phyloP scores from a whole-genome alignment of 1,140 invertebrate genomes.

The Drosophila triauraria region DNA sequence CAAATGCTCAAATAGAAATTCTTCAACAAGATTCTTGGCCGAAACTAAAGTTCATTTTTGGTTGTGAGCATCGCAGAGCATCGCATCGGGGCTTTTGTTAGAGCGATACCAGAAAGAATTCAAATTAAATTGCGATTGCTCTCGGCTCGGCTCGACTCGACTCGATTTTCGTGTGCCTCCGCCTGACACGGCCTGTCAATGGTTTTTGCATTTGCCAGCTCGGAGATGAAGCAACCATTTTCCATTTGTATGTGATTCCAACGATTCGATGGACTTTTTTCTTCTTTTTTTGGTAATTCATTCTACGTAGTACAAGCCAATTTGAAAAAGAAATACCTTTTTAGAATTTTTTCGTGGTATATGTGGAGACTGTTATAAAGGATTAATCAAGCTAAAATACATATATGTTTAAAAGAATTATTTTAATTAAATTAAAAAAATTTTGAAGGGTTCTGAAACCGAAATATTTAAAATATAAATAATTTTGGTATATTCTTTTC shows the following conservation, averaged over 20 bases:
- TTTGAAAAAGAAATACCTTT: too few species aligned
- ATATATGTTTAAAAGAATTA: too few species aligned
- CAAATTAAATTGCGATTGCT: conserved; percentile 73
- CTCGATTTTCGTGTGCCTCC: conserved; percentile 41
- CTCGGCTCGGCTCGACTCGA: conserved; percentile 33
- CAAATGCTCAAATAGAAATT: conserved; percentile 84
- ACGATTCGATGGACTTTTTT: neutral
- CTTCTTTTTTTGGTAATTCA: neutral
- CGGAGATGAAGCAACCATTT: neutral
- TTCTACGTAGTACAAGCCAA: neutral
- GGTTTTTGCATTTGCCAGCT: conserved; percentile 11
- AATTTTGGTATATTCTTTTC: too few species aligned
- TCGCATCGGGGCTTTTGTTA: conserved; percentile 41
- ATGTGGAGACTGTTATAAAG: too few species aligned
- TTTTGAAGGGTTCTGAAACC: too few species aligned
- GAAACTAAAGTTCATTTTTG: conserved; percentile 69
- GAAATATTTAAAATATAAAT: too few species aligned
- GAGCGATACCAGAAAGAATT: conserved; percentile 68
- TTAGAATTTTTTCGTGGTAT: too few species aligned
- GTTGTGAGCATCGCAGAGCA: conserved; percentile 15
- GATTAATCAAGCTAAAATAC: too few species aligned
- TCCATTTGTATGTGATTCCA: conserved; percentile 2
- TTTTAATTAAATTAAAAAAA: too few species aligned
- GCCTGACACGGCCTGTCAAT: conserved; percentile 65
- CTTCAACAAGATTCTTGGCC: conserved; percentile 77